These are phyloP conservation scores for Synanthedon vespiformis DNA, from an alignment of 2,888 invertebrate species.

Conservation along the genomic window DNA sequence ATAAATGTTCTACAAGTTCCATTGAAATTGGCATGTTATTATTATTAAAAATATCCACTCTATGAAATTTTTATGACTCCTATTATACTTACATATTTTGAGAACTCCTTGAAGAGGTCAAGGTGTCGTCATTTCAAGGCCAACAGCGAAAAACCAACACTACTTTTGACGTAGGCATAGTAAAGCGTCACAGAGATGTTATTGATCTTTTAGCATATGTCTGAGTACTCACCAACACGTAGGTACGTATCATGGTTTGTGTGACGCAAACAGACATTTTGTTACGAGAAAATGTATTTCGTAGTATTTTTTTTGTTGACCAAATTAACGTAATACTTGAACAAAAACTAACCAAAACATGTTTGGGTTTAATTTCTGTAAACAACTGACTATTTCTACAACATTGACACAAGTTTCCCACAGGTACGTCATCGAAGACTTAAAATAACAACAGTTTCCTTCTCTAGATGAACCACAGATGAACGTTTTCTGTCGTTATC, in stretches of 20 bases:
- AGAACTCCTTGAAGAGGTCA: constrained; percentile 7
- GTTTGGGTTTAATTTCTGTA: too few species aligned
- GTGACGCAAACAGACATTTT: constrained; percentile 9
- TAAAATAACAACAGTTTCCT: too few species aligned
- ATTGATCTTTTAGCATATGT: constrained; percentile 11
- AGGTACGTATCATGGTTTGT: constrained; percentile 4
- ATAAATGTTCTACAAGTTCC: too few species aligned
- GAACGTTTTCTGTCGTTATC: too few species aligned
- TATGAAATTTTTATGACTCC: too few species aligned
- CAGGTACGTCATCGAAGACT: too few species aligned
- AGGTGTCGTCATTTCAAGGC: constrained; percentile 4
- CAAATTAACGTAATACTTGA: neutral
- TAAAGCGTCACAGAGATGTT: constrained; percentile 9
- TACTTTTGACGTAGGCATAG: constrained; percentile 4
- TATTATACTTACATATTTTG: too few species aligned
- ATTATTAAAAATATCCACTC: too few species aligned
- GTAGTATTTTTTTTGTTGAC: neutral
- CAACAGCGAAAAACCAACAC: neutral
- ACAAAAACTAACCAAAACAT: neutral
- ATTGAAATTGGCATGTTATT: too few species aligned
- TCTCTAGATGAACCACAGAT: too few species aligned
- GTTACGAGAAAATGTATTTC: neutral
- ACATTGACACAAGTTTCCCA: too few species aligned
- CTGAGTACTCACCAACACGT: neutral
- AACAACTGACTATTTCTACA: too few species aligned